phyloP scores from a whole-genome alignment of 2,888 invertebrate species.

The Bellardia bayeri region DNA sequence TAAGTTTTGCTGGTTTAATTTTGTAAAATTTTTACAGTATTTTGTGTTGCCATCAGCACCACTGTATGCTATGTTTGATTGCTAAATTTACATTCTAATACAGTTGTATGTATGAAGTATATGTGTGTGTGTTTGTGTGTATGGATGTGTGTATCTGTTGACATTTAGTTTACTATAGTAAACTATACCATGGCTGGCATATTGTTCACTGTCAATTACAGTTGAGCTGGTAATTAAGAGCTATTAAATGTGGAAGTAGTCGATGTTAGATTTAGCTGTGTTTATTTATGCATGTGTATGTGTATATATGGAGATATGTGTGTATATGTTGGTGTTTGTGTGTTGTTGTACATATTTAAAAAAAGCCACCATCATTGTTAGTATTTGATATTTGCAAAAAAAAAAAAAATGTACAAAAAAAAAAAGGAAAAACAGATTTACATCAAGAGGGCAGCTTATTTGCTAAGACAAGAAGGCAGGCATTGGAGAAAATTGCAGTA shows the following conservation, averaged over 20 bases:
- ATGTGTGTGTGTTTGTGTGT: background rate
- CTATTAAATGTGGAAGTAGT: constrained; percentile 72
- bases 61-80: constrained; percentile 9
- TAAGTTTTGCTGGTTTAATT: too few species aligned
- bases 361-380: background rate
- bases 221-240: constrained; percentile 73
- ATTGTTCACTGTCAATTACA: constrained; percentile 74
- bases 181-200: constrained; percentile 68
- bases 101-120: constrained; percentile 1
- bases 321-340: background rate
- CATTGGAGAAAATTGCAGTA: too few species aligned
- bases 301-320: background rate
- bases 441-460: background rate
- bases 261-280: constrained; percentile 45
- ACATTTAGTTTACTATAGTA: constrained; percentile 65
- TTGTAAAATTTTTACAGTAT: too few species aligned
- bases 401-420: background rate
- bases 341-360: constrained; percentile 2
- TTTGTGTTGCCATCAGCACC: too few species aligned
- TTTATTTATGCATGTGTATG: constrained; percentile 11
- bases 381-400: constrained; percentile 7
- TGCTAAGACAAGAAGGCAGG: background rate
- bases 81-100: constrained; percentile 35
- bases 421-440: background rate
- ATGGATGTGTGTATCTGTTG: constrained; percentile 44